Percentiles rank a stretch among this genome's conserved stretches.
Evolutionary conservation across 1,140 invertebrate genomes (phyloP).

Genomic region (Chrysoperla carnea): DNA sequence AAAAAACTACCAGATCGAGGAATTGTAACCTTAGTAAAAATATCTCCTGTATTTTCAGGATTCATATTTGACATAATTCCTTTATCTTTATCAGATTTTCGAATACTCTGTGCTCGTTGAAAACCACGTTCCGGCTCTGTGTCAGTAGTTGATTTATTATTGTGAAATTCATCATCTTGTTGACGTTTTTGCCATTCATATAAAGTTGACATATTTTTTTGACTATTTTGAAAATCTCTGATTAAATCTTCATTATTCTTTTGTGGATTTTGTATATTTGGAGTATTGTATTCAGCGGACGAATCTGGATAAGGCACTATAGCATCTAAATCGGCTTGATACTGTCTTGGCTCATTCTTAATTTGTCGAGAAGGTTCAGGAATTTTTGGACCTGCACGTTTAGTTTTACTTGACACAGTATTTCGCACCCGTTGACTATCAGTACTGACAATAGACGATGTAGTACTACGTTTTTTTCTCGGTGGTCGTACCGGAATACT

Average conservation of each 20-base stretch:
- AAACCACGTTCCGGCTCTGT: neutral
- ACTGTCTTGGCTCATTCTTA: neutral
- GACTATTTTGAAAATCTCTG: neutral
- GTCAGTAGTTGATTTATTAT: neutral
- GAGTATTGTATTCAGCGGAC: neutral
- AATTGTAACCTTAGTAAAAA: constrained; percentile 66
- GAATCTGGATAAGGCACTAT: neutral
- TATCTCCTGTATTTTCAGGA: constrained; percentile 41
- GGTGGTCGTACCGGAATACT: constrained; percentile 33
- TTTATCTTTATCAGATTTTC: neutral
- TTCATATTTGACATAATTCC: constrained; percentile 9
- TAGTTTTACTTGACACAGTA: constrained; percentile 20
- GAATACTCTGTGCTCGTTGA: constrained; percentile 12
- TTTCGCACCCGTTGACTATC: constrained; percentile 27
- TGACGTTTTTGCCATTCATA: constrained; percentile 15
- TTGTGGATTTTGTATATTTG: neutral
- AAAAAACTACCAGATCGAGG: constrained; percentile 67
- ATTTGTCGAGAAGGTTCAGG: constrained; percentile 12
- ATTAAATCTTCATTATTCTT: neutral
- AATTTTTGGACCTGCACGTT: constrained; percentile 20
- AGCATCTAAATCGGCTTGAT: neutral
- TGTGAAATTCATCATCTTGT: constrained; percentile 19
- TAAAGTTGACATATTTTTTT: neutral
- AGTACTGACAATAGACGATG: constrained; percentile 35
- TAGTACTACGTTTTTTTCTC: constrained; percentile 35